These are phyloP conservation scores for Progne subis DNA, from an alignment of 2,113 vertebrate species.

Conservation along the genomic window DNA sequence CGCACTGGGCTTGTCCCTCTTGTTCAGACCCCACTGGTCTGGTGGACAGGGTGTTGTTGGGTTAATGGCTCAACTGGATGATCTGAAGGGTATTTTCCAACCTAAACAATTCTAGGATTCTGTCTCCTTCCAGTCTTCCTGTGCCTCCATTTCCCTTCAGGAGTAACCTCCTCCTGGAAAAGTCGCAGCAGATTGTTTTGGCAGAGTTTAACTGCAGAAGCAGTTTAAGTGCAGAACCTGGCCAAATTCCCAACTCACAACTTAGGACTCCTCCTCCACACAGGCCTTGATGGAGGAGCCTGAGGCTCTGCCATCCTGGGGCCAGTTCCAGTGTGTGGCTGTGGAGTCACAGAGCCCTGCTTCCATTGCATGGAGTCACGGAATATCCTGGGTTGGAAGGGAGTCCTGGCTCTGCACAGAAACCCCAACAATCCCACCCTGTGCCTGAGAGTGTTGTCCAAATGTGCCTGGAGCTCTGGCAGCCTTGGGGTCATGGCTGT, in stretches of 20 bases:
- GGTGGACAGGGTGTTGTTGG: not conserved
- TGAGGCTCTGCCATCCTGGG: not conserved
- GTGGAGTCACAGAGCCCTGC: no score
- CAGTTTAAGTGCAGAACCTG: not conserved
- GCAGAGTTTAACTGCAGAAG: not conserved
- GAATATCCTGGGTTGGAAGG: not conserved
- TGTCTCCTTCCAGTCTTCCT: not conserved
- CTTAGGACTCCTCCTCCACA: not conserved
- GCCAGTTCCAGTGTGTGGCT: not conserved
- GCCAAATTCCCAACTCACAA: not conserved
- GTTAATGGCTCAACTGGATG: not conserved
- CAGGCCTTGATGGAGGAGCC: not conserved
- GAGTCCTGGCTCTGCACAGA: not conserved
- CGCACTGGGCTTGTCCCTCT: not conserved
- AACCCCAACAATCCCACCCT: not conserved
- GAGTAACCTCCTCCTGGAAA: not conserved
- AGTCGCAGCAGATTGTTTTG: not conserved
- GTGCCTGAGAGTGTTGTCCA: not conserved
- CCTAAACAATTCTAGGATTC: not conserved
- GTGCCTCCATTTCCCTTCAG: not conserved
- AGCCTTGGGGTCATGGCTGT: fast-evolving
- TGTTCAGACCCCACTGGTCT: not conserved
- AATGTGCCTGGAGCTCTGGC: not conserved
- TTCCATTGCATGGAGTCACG: not conserved
- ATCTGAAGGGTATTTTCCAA: not conserved